A percentile compares a stretch with the other conserved stretches of the same genome.
Evolutionary conservation across 2,113 vertebrate species (phyloP).

Genomic region (Entomyzon cyanotis): DNA sequence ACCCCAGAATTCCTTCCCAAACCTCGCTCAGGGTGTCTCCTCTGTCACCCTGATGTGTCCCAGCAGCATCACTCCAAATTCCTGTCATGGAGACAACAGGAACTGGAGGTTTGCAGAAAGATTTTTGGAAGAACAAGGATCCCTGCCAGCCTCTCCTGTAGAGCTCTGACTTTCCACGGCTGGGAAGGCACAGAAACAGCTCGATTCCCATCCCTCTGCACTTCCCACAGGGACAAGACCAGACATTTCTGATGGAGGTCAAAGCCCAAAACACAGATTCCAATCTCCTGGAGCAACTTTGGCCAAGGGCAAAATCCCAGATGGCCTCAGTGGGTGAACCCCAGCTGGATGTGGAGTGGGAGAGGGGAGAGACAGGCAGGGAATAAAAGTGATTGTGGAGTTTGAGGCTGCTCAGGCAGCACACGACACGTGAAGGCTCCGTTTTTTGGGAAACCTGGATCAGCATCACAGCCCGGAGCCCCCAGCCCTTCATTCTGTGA

Average conservation of each 20-base stretch:
- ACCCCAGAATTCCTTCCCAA: not conserved
- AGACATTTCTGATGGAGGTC: not conserved
- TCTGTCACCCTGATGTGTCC: accelerated
- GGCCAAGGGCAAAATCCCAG: not conserved
- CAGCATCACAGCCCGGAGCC: accelerated
- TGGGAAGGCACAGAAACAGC: not conserved
- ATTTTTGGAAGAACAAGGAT: not conserved
- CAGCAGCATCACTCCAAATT: accelerated
- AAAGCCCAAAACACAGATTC: not conserved
- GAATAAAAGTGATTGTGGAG: accelerated
- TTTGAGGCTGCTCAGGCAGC: not conserved
- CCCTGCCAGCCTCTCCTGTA: accelerated
- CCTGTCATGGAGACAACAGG: accelerated
- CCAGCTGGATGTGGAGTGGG: not conserved
- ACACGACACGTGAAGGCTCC: accelerated
- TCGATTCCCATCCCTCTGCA: accelerated
- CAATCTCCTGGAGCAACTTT: not conserved
- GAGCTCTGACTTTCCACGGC: not conserved
- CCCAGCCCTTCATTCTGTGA: not conserved
- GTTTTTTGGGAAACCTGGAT: not conserved
- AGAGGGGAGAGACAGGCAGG: not conserved
- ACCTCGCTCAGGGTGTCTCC: accelerated
- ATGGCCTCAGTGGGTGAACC: accelerated
- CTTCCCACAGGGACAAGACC: not conserved
- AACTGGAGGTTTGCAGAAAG: not conserved